A percentile compares a stretch with the other conserved stretches of the same genome.
These are phyloP conservation scores for Protobothrops flavoviridis DNA, from an alignment of 2,113 vertebrate species.

Conservation along the genomic window DNA sequence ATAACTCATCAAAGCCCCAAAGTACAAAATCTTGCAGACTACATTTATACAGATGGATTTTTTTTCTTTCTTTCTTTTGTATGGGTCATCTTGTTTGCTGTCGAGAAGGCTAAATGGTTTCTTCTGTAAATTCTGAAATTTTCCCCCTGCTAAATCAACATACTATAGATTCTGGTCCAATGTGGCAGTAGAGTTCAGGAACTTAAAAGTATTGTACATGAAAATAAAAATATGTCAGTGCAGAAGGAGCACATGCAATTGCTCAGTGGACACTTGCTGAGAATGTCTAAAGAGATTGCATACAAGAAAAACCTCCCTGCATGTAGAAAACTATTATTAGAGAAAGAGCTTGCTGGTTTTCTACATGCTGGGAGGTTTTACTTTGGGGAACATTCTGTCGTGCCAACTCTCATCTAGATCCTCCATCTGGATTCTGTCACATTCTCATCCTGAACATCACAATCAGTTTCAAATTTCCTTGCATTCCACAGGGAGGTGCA, in stretches of 20 bases:
- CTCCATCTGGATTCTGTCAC: neutral
- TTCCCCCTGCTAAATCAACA: neutral
- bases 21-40: neutral
- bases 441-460: neutral
- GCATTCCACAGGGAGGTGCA: neutral
- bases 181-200: neutral
- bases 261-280: neutral
- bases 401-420: no score
- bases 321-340: neutral
- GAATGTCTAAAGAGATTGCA: neutral
- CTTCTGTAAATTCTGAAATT: neutral
- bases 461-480: neutral
- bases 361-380: neutral
- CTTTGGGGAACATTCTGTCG: neutral
- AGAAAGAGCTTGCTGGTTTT: neutral
- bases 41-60: neutral
- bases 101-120: neutral
- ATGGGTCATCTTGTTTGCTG: neutral
- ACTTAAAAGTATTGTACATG: neutral
- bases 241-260: no score
- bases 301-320: neutral
- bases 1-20: neutral
- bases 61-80: neutral
- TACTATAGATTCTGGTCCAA: neutral
- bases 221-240: neutral